phyloP scores from a whole-genome alignment of 2,797 vertebrate species.

The Furcifer pardalis region DNA sequence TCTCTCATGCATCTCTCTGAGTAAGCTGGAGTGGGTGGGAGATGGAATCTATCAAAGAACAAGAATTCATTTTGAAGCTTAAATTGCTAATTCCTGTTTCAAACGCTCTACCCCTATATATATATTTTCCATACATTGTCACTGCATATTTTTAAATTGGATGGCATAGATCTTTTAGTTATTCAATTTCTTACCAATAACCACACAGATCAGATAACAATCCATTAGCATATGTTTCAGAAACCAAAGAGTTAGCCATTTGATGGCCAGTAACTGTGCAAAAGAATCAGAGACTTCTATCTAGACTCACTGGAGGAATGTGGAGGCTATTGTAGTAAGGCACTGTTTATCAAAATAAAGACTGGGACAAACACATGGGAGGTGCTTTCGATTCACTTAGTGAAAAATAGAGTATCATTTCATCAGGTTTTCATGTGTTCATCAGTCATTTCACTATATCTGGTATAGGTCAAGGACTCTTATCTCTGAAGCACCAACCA shows the following conservation, averaged over 20 bases:
- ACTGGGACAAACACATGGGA: not conserved
- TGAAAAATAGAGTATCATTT: not conserved
- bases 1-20: not conserved
- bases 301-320: not conserved
- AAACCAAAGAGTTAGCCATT: not conserved
- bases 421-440: not conserved
- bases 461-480: not conserved
- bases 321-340: not conserved
- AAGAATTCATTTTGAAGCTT: not conserved
- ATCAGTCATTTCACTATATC: not conserved
- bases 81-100: not conserved
- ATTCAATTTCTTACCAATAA: not conserved
- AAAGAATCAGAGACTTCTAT: not conserved
- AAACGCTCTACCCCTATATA: not conserved
- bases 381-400: not conserved
- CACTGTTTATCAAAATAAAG: not conserved
- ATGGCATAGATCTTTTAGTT: not conserved
- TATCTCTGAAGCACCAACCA: not conserved
- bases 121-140: not conserved
- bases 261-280: not conserved
- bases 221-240: not conserved
- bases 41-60: not conserved
- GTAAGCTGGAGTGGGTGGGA: not conserved
- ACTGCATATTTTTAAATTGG: not conserved
- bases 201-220: no score